Percentiles rank a stretch among this genome's conserved stretches.
Evolutionary conservation across 2,888 invertebrate species (phyloP).

Genomic region (Nomada goodeniana): DNA sequence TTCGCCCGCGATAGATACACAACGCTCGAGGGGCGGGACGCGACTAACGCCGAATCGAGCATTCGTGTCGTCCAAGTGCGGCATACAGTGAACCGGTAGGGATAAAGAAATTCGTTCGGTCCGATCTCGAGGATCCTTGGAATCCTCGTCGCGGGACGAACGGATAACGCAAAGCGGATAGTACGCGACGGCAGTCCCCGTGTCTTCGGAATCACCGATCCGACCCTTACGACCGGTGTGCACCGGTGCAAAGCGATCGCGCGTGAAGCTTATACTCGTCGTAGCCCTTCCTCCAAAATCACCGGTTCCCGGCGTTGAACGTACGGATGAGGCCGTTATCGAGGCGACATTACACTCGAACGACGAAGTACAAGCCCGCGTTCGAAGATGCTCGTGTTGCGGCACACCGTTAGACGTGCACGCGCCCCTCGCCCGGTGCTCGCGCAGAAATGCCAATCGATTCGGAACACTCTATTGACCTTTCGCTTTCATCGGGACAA

Average conservation of each 20-base stretch:
- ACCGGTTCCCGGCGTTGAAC: background rate
- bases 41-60: background rate
- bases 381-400: constrained; percentile 10
- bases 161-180: constrained; percentile 37
- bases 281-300: constrained; percentile 15
- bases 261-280: constrained; percentile 1
- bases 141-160: constrained; percentile 1
- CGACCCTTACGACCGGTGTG: background rate
- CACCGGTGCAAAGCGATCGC: too few relatives aligned
- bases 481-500: background rate
- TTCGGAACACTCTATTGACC: constrained; percentile 14
- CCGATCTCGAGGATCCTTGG: background rate
- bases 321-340: background rate
- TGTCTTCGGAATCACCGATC: constrained; percentile 22
- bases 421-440: background rate
- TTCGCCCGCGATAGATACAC: background rate
- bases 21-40: background rate
- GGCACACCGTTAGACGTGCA: background rate
- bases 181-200: constrained; percentile 3
- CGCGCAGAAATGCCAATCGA: constrained; percentile 31
- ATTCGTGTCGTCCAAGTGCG: background rate
- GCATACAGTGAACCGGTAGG: constrained; percentile 2
- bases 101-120: constrained; percentile 35
- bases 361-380: constrained; percentile 2
- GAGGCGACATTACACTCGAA: background rate